Evolutionary conservation across 2,113 vertebrate species (phyloP), one percentile per base, ranked within the genome.

Genomic region (Upupa epops): DNA sequence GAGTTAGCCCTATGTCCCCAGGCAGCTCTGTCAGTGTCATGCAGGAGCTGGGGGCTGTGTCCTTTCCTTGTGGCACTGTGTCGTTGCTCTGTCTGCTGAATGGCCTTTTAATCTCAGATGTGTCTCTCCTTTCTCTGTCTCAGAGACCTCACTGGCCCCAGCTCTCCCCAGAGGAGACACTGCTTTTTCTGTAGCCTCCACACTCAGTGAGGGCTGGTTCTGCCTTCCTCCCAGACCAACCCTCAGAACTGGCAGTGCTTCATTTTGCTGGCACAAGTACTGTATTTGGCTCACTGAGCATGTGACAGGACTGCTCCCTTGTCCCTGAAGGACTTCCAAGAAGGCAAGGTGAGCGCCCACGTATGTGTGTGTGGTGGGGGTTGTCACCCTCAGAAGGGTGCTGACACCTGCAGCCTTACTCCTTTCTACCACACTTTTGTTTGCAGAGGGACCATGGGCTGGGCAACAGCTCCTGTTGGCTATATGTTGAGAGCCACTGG

Each of bases 201-300:
- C 83, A 25, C 70, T 40, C 4, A 24, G 11, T 3, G 46, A 88
- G 73, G 88, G 66, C 88, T 93, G 16, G 31, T 52, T 46, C 63
- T 55, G 51, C 34, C 94, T 60, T 69, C 58, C 49, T 86, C 59
- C 22, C 71, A 87, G 83, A 73, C 92, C 52, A 77, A 86, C 79
- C 92, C 90, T 86, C 71, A n/a, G 80, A 59, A 63, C 65, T 69
- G 74, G 14, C 76, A 25, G 63, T 83, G 81, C 73, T 92, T 80
- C 63, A 0, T 92, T 86, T 66, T 63, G 89, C 82, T 64, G 56
- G 92, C 86, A 89, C 71, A 74, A 96, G 95, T 96, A 96, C 95
- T 96, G 95, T 95, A 95, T 79, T 77, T 20, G 83, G 80, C 90
- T 95, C 56, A 10, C 17, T 36, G 55, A 75, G 82, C 8, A 0